phyloP scores from a whole-genome alignment of 1,140 invertebrate genomes.

The Whitmania pigra region DNA sequence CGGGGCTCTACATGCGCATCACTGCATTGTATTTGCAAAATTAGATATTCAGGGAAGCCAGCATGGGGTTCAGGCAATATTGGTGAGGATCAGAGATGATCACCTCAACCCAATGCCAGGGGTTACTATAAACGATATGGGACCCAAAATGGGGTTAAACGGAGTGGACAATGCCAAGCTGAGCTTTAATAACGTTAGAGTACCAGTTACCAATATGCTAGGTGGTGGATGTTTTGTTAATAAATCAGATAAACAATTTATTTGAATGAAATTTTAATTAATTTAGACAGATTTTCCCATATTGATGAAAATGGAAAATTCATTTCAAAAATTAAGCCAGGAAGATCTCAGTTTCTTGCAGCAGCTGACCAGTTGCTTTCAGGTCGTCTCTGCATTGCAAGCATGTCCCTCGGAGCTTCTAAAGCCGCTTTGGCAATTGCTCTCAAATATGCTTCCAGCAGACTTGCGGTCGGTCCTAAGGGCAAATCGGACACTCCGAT shows the following conservation, averaged over 20 bases:
- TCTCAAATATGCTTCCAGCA: conserved; percentile 35
- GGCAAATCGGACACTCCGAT: conserved; percentile 40
- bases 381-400: conserved; percentile 38
- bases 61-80: conserved; percentile 35
- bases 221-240: too few relatives aligned
- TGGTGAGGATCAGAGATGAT: conserved; percentile 38
- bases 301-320: conserved; percentile 31
- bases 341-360: conserved; percentile 36
- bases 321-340: conserved; percentile 30
- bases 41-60: conserved; percentile 31
- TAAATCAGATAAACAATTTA: too few relatives aligned
- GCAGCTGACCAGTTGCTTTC: conserved; percentile 40
- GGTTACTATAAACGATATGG: conserved; percentile 40
- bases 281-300: conserved; percentile 32
- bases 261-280: too few relatives aligned
- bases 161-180: conserved; percentile 41
- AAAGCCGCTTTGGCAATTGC: conserved; percentile 33
- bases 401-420: conserved; percentile 35
- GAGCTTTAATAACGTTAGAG: conserved; percentile 35
- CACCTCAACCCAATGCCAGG: conserved; percentile 30
- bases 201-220: conserved; percentile 35
- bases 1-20: conserved; percentile 39
- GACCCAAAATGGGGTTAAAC: conserved; percentile 40
- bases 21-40: conserved; percentile 38
- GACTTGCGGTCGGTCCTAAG: conserved; percentile 36